Evolutionary conservation across 1,140 invertebrate genomes (phyloP).

Genomic region (Polyergus mexicanus): DNA sequence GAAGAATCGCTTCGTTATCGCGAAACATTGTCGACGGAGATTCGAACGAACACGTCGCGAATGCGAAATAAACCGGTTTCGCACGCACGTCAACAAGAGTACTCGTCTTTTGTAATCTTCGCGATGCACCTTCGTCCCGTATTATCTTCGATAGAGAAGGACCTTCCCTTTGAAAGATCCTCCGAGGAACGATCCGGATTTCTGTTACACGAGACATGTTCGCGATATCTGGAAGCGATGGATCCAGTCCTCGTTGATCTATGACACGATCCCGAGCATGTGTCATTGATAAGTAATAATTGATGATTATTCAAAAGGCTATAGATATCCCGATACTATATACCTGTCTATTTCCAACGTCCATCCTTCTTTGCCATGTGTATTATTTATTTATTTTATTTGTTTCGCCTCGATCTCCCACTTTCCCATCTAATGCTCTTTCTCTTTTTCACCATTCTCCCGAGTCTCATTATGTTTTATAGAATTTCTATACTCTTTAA

Average conservation of each 20-base stretch:
- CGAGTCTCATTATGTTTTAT: background rate
- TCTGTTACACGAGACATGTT: conserved; percentile 14
- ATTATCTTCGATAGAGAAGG: background rate
- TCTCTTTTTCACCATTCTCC: background rate
- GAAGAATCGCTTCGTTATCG: conserved; percentile 45
- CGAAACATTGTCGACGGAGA: background rate
- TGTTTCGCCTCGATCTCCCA: conserved; percentile 31
- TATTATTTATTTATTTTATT: conserved; percentile 60
- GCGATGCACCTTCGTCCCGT: background rate
- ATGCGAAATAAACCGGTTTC: conserved; percentile 37
- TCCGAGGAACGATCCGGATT: background rate
- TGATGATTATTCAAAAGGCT: background rate
- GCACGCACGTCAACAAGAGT: conserved; percentile 28
- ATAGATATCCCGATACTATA: too few relatives aligned
- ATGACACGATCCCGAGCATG: background rate
- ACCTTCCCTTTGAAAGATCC: background rate
- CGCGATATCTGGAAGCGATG: background rate
- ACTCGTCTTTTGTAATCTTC: conserved; percentile 22
- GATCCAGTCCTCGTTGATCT: background rate
- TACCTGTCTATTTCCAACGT: background rate
- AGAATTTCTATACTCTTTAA: conserved; percentile 14
- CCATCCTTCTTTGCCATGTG: conserved; percentile 41
- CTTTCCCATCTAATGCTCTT: background rate
- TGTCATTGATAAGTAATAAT: background rate
- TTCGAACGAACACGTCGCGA: background rate